Percentiles rank a stretch among this genome's conserved stretches.
Evolutionary conservation across 1,140 invertebrate genomes (phyloP).

Genomic region (Pemphigus obesinymphae): DNA sequence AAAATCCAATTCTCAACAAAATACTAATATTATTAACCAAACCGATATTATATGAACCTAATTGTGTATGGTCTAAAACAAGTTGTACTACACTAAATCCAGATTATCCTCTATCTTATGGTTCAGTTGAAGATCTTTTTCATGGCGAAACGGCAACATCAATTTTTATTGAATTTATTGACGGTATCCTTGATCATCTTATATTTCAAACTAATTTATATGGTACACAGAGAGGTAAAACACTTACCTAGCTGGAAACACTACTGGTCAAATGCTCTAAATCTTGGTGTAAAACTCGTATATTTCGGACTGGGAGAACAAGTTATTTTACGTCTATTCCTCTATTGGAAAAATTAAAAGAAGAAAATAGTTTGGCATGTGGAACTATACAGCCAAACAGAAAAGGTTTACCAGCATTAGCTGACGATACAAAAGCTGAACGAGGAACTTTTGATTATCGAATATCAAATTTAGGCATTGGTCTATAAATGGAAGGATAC

Average conservation of each 20-base stretch:
- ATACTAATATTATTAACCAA: neutral
- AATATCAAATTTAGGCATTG: constrained; percentile 6
- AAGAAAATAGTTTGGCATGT: neutral
- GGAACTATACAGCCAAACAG: constrained; percentile 17
- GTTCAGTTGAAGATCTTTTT: constrained; percentile 4
- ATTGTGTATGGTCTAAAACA: neutral
- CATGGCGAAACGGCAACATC: neutral
- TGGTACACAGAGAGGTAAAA: constrained; percentile 4
- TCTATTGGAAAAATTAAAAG: constrained; percentile 3
- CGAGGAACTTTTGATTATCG: neutral
- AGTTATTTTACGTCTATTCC: constrained; percentile 40
- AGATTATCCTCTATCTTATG: neutral
- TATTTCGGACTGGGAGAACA: constrained; percentile 45
- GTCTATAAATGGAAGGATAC: constrained; percentile 27
- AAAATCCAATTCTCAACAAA: neutral
- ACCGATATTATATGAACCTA: neutral
- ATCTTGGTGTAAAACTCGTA: constrained; percentile 11
- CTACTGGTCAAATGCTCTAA: neutral
- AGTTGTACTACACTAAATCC: neutral
- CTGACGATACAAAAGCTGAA: constrained; percentile 10
- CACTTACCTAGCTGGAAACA: constrained; percentile 2
- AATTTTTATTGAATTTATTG: constrained; percentile 21
- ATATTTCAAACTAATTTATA: constrained; percentile 22
- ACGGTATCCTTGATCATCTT: neutral
- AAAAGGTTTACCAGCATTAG: constrained; percentile 22